phyloP scores from a whole-genome alignment of 2,797 vertebrate genomes.

The Parotocinclus haroldoi region DNA sequence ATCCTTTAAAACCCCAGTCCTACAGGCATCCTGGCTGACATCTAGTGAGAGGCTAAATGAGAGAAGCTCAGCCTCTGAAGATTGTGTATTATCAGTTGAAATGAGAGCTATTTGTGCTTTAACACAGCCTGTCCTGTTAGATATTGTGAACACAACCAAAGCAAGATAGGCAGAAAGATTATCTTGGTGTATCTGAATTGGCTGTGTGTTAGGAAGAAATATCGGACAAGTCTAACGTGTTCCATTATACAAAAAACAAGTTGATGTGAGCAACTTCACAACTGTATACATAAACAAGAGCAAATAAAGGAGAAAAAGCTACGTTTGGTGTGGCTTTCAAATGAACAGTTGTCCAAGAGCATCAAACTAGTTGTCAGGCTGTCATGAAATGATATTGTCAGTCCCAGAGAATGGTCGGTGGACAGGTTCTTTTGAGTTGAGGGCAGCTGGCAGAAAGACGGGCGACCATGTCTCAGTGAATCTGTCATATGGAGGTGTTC shows the following conservation, averaged over 20 bases:
- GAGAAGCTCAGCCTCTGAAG: constrained; percentile 84
- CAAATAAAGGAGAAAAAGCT: constrained; percentile 14
- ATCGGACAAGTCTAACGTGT: constrained; percentile 26
- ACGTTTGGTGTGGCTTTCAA: constrained; percentile 36
- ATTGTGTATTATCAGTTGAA: constrained; percentile 99
- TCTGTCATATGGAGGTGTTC: constrained; percentile 69
- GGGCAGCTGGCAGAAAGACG: constrained; percentile 70
- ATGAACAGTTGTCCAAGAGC: constrained; percentile 46
- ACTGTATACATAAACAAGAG: constrained; percentile 31
- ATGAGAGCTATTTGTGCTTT: constrained; percentile 99
- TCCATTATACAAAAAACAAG: constrained; percentile 6
- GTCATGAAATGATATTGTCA: constrained; percentile 47
- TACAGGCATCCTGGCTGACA: constrained; percentile 90
- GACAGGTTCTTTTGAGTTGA: constrained; percentile 44
- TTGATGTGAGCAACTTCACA: constrained; percentile 40
- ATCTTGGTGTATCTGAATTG: constrained; percentile 28
- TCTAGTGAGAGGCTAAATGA: constrained; percentile 94
- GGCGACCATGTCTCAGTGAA: constrained; percentile 70
- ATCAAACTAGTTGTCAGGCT: constrained; percentile 44
- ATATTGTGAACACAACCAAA: constrained; percentile 51
- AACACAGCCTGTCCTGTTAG: constrained; percentile 91
- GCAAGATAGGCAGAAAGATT: constrained; percentile 47
- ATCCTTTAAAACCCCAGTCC: constrained; percentile 94
- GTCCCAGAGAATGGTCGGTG: constrained; percentile 53
- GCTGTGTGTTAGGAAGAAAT: constrained; percentile 28